Evolutionary conservation across 2,113 vertebrate genomes (phyloP).

Genomic region (Macrotus californicus): DNA sequence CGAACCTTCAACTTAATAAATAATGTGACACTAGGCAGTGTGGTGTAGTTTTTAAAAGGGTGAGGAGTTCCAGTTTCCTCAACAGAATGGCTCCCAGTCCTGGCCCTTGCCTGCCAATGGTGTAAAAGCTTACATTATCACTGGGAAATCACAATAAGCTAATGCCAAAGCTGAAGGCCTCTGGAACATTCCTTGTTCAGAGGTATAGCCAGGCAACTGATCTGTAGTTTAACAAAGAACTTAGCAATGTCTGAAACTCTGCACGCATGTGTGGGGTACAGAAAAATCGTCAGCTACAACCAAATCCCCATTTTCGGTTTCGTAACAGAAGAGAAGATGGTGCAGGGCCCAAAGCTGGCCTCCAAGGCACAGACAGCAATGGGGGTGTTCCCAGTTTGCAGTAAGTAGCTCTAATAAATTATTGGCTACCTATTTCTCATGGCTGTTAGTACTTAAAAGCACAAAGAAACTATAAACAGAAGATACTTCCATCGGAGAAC

Average conservation of each 20-base stretch:
- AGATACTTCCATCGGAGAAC: background rate
- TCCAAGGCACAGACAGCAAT: background rate
- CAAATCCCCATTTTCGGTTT: background rate
- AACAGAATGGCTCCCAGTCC: constrained; percentile 1
- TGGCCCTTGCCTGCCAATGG: background rate
- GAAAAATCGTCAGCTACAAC: constrained; percentile 5
- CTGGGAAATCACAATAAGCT: background rate
- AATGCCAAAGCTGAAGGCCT: background rate
- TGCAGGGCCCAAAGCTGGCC: background rate
- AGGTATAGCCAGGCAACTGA: background rate
- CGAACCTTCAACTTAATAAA: constrained; percentile 8
- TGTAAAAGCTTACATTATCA: background rate
- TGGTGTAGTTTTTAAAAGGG: constrained; percentile 3
- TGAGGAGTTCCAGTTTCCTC: constrained; percentile 19
- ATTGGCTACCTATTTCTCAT: background rate
- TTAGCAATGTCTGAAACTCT: background rate
- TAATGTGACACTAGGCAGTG: background rate
- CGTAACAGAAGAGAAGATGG: background rate
- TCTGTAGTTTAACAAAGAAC: background rate
- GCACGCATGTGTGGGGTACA: background rate
- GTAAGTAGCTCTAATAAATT: background rate
- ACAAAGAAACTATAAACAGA: background rate
- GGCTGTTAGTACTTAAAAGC: background rate
- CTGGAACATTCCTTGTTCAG: background rate
- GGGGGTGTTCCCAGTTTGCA: background rate